Percentiles rank a stretch among this genome's conserved stretches.
These are phyloP conservation scores for Nylanderia fulva DNA, from an alignment of 1,140 invertebrate genomes.

Conservation along the genomic window DNA sequence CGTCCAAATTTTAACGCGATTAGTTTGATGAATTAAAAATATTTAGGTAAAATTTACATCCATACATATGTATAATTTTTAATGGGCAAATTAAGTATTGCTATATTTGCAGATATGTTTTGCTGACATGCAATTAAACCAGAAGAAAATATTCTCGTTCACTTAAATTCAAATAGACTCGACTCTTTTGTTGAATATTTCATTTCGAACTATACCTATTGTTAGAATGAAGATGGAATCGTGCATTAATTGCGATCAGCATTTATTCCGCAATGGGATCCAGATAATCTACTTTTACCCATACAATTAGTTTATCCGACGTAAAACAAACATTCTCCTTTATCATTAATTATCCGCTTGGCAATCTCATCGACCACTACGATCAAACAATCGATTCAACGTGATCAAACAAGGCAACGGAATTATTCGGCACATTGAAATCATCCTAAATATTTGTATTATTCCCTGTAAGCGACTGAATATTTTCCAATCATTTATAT, in stretches of 20 bases:
- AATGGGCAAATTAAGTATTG: background rate
- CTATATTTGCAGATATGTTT: background rate
- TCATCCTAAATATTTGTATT: conserved; percentile 39
- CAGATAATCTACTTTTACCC: conserved; percentile 37
- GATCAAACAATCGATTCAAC: conserved; percentile 47
- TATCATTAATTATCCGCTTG: conserved; percentile 54
- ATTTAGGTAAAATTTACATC: background rate
- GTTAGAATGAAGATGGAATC: conserved; percentile 18
- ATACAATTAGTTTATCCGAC: conserved; percentile 21
- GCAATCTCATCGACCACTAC: conserved; percentile 39
- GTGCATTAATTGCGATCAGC: conserved; percentile 13
- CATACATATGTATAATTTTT: background rate
- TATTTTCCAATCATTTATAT: conserved; percentile 11
- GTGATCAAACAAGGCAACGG: conserved; percentile 41
- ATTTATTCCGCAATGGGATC: conserved; percentile 9
- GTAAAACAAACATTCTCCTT: conserved; percentile 51
- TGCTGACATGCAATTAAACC: background rate
- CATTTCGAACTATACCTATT: conserved; percentile 22
- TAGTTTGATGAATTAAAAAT: background rate
- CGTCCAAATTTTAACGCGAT: background rate
- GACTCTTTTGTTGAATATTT: background rate
- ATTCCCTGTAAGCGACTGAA: background rate
- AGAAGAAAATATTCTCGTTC: background rate
- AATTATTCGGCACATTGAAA: background rate
- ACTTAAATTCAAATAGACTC: background rate